phyloP scores from a whole-genome alignment of 2,797 vertebrate genomes.

The Enteromius afrohamiltoni region DNA sequence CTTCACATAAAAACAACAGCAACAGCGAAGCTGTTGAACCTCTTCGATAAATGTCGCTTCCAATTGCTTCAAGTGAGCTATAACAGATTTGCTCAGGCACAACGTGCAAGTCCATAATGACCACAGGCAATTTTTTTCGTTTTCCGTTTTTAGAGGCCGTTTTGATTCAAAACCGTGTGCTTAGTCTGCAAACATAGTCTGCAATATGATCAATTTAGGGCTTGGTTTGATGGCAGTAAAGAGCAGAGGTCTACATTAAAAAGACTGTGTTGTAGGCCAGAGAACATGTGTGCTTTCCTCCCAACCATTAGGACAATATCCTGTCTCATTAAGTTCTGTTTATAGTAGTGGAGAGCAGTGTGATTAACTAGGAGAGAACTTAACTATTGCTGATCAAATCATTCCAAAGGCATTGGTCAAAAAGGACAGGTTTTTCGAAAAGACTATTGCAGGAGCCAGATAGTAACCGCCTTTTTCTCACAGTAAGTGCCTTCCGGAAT shows the following conservation, averaged over 20 bases:
- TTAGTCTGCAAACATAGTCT: conserved; percentile 71
- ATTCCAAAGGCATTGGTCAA: conserved; percentile 19
- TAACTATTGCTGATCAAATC: conserved; percentile 38
- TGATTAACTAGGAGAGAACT: conserved; percentile 61
- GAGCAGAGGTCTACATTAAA: conserved; percentile 65
- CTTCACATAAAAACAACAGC: conserved; percentile 57
- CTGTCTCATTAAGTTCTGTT: conserved; percentile 66
- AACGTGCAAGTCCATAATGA: conserved; percentile 68
- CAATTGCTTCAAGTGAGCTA: conserved; percentile 65
- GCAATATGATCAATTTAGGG: conserved; percentile 72
- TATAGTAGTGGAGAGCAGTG: conserved; percentile 64
- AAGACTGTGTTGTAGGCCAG: conserved; percentile 60
- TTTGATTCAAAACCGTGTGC: conserved; percentile 74
- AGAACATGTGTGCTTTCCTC: conserved; percentile 66
- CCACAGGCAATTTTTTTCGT: conserved; percentile 67
- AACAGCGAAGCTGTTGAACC: conserved; percentile 65
- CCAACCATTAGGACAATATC: conserved; percentile 68
- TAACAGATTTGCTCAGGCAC: conserved; percentile 64
- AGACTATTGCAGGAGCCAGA: not conserved
- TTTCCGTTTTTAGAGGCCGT: conserved; percentile 72
- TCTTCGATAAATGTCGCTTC: conserved; percentile 70
- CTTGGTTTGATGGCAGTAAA: conserved; percentile 76
- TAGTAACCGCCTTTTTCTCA: not conserved
- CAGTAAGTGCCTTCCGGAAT: not conserved
- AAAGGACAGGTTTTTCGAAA: conserved; percentile 4